phyloP scores from a whole-genome alignment of 2,888 invertebrate species.

The Lordiphosa andalusiaca region DNA sequence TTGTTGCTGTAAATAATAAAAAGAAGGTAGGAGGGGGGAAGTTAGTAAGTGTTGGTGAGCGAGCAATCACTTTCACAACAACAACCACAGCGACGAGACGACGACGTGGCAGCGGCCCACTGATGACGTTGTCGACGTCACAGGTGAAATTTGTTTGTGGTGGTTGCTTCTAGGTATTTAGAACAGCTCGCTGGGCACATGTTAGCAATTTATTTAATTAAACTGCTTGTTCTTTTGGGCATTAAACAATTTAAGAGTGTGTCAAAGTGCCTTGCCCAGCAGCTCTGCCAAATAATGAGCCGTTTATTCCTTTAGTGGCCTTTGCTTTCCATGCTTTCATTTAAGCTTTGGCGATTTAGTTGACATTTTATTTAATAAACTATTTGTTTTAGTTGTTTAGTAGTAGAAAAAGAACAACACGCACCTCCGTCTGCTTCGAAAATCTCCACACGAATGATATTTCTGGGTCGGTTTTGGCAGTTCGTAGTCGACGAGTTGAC shows the following conservation, averaged over 20 bases:
- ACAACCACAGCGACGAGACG: constrained; percentile 18
- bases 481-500: constrained; percentile 35
- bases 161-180: not conserved
- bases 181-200: not conserved
- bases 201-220: not conserved
- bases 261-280: not conserved
- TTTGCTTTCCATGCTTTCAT: too few relatives aligned
- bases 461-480: constrained; percentile 16
- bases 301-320: not conserved
- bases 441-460: constrained; percentile 63
- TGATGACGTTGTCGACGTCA: constrained; percentile 37
- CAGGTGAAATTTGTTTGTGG: constrained; percentile 42
- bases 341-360: too few relatives aligned
- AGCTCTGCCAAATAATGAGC: not conserved
- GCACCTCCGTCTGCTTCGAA: constrained; percentile 56
- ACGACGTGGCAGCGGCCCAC: constrained; percentile 63
- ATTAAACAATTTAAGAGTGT: too few relatives aligned
- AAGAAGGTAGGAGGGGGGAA: constrained; percentile 24
- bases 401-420: constrained; percentile 13
- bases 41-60: not conserved
- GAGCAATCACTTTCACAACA: constrained; percentile 49
- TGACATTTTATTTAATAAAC: constrained; percentile 6
- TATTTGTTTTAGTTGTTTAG: constrained; percentile 5
- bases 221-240: not conserved
- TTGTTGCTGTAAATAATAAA: not conserved